phyloP scores from a whole-genome alignment of 2,888 invertebrate species.

The Tachina lurida region DNA sequence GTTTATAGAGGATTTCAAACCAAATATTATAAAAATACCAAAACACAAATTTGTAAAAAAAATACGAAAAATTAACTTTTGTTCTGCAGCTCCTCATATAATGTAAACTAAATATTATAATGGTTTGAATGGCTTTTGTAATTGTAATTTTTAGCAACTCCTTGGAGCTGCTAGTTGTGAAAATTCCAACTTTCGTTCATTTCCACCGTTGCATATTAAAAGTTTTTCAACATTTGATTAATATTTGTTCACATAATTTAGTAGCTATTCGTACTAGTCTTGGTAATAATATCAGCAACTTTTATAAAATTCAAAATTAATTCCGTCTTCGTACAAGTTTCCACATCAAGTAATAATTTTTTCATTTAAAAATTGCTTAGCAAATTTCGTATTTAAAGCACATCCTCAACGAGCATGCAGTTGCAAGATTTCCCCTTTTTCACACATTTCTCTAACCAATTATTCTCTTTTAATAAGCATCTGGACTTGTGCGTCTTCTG shows the following conservation, averaged over 20 bases:
- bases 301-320: conserved; percentile 10
- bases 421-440: neutral
- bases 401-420: conserved; percentile 12
- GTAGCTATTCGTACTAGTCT: too few relatives aligned
- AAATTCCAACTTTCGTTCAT: neutral
- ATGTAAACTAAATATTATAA: too few relatives aligned
- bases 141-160: too few relatives aligned
- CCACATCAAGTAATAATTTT: conserved; percentile 7
- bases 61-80: too few relatives aligned
- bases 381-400: conserved; percentile 45
- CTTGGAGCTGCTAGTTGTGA: too few relatives aligned
- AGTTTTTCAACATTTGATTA: neutral
- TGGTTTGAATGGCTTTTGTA: too few relatives aligned
- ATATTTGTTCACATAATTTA: neutral
- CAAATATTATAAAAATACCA: too few relatives aligned
- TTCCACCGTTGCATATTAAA: neutral
- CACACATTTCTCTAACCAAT: conserved; percentile 31
- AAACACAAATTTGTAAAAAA: too few relatives aligned
- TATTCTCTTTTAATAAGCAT: conserved; percentile 29
- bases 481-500: conserved; percentile 13
- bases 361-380: conserved; percentile 17
- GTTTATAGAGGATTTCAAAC: too few relatives aligned
- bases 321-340: neutral
- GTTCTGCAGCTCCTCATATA: too few relatives aligned
- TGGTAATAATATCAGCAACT: neutral